Conservation (phyloP, 2,888 invertebrate species). For the Drosophila falleni region DNA sequence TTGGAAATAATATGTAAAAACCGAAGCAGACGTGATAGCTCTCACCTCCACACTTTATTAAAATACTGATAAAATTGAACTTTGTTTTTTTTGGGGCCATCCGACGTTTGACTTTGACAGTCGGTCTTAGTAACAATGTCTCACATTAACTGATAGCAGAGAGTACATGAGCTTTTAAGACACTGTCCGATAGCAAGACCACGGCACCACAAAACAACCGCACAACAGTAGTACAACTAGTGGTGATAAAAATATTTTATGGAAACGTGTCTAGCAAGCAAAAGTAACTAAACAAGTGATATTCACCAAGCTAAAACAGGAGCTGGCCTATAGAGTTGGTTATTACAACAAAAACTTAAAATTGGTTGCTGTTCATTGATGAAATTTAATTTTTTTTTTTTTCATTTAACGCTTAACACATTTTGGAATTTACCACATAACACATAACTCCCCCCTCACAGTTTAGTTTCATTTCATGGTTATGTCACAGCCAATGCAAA, state of each 20-base stretch:
- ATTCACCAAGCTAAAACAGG: slow-evolving; percentile 14
- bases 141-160: slow-evolving; percentile 25
- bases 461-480: slow-evolving; percentile 32
- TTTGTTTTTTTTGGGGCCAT: not conserved
- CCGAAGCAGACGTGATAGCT: no score
- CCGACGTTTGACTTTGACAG: slow-evolving; percentile 1
- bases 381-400: slow-evolving; percentile 38
- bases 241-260: slow-evolving; percentile 32
- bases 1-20: no score
- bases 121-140: slow-evolving; percentile 3
- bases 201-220: not conserved
- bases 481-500: slow-evolving; percentile 43
- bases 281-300: slow-evolving; percentile 20
- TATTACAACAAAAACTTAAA: slow-evolving; percentile 1
- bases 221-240: not conserved
- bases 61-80: not conserved
- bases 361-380: slow-evolving; percentile 38
- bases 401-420: slow-evolving; percentile 14
- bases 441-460: slow-evolving; percentile 3
- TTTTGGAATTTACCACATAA: slow-evolving; percentile 23
- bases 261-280: slow-evolving; percentile 57
- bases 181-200: slow-evolving; percentile 31
- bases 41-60: slow-evolving; percentile 36
- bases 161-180: slow-evolving; percentile 40
- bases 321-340: not conserved